Evolutionary conservation across 2,113 vertebrate species (phyloP), one percentile per base, ranked within the genome.

Genomic region (Spea bombifrons): DNA sequence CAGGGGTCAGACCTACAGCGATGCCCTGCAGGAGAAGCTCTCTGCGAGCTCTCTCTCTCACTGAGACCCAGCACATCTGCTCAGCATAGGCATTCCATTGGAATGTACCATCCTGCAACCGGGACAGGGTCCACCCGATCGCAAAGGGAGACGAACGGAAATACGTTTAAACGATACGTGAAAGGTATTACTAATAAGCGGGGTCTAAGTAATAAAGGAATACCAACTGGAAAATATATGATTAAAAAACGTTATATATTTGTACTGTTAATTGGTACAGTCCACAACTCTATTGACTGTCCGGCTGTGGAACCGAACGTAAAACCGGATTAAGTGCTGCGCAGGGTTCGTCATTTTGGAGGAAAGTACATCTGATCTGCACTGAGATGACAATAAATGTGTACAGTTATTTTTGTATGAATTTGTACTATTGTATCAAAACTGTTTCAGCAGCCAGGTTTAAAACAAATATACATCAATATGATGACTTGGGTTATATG

Each of bases 1-100:
- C 49, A 81, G 75, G 77, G 75, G 9, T 17, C 17, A 7, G 0
- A 17, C 10, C 81, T 13, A 3, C 9, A 1, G 17, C 3, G 5
- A 5, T 6, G 3, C 44, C n/a, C 48, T 5, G 77, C 70, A 57
- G 70, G n/a, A 43, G 15, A 47, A 8, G 70, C 49, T 4, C 46
- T 16, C 30, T 7, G 5, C 2, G 0, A n/a, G 44, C 63, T 0
- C 77, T 44, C 67, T 5, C 71, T 67, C 48, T 2, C 50, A 49
- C 4, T 74, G 46, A 74, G 71, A 64, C 65, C 70, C 16, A 0
- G 63, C 70, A 50, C 64, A 6, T 5, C 45, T 8, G 64, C 17
- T 4, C 65, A 50, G 71, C 52, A 10, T 16, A 68, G 78, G 78
- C 71, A 80, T 80, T 80, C 68, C 50, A 74, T 16, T 57, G 64